phyloP scores from a whole-genome alignment of 1,140 invertebrate species.

The Coptotermes formosanus region DNA sequence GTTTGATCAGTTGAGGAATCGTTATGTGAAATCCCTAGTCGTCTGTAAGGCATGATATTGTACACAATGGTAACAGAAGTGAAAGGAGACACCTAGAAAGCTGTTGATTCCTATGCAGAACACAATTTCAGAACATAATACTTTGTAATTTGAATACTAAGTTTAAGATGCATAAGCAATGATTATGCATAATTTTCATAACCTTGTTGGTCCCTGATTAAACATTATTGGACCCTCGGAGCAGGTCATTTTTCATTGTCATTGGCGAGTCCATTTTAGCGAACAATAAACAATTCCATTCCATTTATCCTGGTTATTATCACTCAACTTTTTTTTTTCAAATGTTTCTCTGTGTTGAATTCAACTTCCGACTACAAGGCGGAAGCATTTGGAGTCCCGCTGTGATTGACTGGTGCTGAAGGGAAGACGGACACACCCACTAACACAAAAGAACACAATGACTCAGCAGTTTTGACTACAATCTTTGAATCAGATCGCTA shows the following conservation, averaged over 20 bases:
- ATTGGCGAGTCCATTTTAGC: not conserved
- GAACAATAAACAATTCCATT: slow-evolving; percentile 3
- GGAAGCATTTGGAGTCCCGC: not conserved
- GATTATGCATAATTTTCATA: not conserved
- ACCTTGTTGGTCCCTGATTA: not conserved
- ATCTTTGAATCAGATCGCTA: slow-evolving; percentile 10
- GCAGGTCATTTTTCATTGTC: not conserved
- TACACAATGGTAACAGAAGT: too few species aligned
- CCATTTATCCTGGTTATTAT: not conserved
- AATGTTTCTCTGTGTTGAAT: not conserved
- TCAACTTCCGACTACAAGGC: slow-evolving; percentile 10
- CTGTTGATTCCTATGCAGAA: too few species aligned
- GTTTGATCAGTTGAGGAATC: too few species aligned
- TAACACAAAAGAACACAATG: not conserved
- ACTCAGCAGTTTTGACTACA: not conserved
- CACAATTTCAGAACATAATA: too few species aligned
- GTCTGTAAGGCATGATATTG: too few species aligned
- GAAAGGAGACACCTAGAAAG: too few species aligned
- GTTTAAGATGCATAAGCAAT: not conserved
- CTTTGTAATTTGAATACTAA: not conserved
- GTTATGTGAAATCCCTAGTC: too few species aligned
- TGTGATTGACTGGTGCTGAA: not conserved
- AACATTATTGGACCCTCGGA: not conserved
- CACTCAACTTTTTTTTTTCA: not conserved
- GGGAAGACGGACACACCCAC: not conserved